Evolutionary conservation across 2,888 invertebrate species (phyloP), one percentile per base, ranked within the genome.

Genomic region (Amphimallon solstitiale): DNA sequence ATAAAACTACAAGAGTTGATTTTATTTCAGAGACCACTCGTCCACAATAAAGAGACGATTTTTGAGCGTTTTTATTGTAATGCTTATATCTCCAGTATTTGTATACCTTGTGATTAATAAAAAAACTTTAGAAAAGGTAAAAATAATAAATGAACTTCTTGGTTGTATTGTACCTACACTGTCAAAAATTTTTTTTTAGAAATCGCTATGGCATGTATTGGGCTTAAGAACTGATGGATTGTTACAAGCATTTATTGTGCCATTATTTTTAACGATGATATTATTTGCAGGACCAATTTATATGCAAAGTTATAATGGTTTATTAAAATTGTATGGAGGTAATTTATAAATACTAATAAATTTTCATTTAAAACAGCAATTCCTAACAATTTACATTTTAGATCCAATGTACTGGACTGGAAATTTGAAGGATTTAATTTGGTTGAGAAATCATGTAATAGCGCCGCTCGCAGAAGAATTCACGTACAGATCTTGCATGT

Each of bases 391-490:
- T n/a, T n/a, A 19, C 14, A 15, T 19, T 48, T 63, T 66, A 79
- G 82, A 80, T 67, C 79, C 79, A 59, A 76, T 74, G 71, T 77
- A 79, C 14, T 91, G 94, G 94, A 80, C 88, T 63, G 87, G 87
- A 63, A 90, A 89, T 73, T 83, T 90, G 68, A 87, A 86, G 73
- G 92, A 93, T 74, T 83, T 93, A 61, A 88, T 92, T 29, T 96
- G 95, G 95, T 86, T 95, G 74, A 86, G 97, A 68, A 95, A 95
- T 80, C 92, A 94, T 78, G 82, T 97, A 23, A 92, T 97, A 74
- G 97, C 97, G 0, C 98, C 97, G 0, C 80, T 97, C 56, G 94
- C 96, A 65, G 98, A 98, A 82, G 98, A 98, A 81, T 95, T 97
- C 85, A 95, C 95, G 5, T 98, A 95, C 83, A 86, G 98, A 71